These are phyloP conservation scores for Oegoconia quadripuncta DNA, from an alignment of 2,888 invertebrate genomes.

Conservation along the genomic window DNA sequence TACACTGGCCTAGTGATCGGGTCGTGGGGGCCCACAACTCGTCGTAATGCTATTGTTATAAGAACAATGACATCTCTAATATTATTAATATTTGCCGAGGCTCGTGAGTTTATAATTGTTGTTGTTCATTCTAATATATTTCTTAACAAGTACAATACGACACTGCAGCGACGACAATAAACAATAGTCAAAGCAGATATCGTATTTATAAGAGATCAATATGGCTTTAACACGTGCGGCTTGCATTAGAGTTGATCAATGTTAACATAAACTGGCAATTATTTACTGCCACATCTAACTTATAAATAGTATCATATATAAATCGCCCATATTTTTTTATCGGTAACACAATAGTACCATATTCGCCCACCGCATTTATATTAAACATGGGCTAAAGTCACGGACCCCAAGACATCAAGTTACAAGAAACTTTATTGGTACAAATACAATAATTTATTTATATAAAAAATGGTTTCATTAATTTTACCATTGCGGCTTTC, in stretches of 20 bases:
- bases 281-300: conserved; percentile 52
- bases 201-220: conserved; percentile 68
- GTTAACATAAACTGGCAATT: conserved; percentile 43
- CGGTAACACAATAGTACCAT: conserved; percentile 50
- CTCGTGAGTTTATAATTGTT: conserved; percentile 54
- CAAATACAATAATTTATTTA: conserved; percentile 1
- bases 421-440: background rate
- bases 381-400: background rate
- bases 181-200: conserved; percentile 33
- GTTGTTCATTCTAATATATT: conserved; percentile 59
- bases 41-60: conserved; percentile 40
- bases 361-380: conserved; percentile 27
- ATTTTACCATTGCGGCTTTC: too few relatives aligned
- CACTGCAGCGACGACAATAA: conserved; percentile 34
- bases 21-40: conserved; percentile 25
- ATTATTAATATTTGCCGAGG: conserved; percentile 56
- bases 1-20: conserved; percentile 70
- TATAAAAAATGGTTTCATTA: conserved; percentile 31
- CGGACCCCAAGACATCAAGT: conserved; percentile 16
- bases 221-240: conserved; percentile 61
- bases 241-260: conserved; percentile 50
- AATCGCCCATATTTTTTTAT: conserved; percentile 35
- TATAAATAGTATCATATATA: conserved; percentile 37
- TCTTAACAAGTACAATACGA: conserved; percentile 59
- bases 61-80: conserved; percentile 52